phyloP scores from a whole-genome alignment of 2,888 invertebrate species.

The Leucozona laternaria region DNA sequence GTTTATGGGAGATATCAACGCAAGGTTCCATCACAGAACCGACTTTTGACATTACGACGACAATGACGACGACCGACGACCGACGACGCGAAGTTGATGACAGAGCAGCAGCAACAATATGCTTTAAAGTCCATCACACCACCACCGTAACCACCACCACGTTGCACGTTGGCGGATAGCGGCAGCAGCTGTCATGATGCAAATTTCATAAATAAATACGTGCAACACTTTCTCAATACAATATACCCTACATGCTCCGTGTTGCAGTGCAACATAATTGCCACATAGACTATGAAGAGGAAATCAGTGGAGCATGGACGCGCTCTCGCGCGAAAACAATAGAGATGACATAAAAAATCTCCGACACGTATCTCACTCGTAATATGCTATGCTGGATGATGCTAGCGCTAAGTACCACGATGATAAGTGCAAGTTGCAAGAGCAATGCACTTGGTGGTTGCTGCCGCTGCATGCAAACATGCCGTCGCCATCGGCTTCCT shows the following conservation, averaged over 20 bases:
- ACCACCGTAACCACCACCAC: background rate
- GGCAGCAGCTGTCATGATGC: conserved; percentile 51
- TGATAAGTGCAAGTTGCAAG: conserved; percentile 37
- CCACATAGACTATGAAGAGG: conserved; percentile 31
- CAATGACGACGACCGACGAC: background rate
- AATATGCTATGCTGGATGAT: conserved; percentile 25
- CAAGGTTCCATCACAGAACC: conserved; percentile 39
- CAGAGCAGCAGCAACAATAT: conserved; percentile 1
- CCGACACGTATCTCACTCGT: conserved; percentile 58
- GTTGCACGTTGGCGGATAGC: background rate
- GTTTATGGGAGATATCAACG: conserved; percentile 40
- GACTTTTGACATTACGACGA: conserved; percentile 60
- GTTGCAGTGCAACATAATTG: conserved; percentile 55
- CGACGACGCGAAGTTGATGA: conserved; percentile 10
- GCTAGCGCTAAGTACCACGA: conserved; percentile 27
- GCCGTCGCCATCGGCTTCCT: background rate
- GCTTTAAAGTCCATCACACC: background rate
- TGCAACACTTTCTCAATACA: conserved; percentile 65
- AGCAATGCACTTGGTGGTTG: conserved; percentile 22
- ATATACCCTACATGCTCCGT: conserved; percentile 26
- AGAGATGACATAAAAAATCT: conserved; percentile 68
- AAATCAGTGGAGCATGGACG: conserved; percentile 56
- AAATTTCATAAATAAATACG: conserved; percentile 47
- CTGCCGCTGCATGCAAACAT: background rate
- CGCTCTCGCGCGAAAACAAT: conserved; percentile 51